These are phyloP conservation scores for Megaceryle torquata DNA, from an alignment of 2,113 vertebrate genomes.

Conservation along the genomic window DNA sequence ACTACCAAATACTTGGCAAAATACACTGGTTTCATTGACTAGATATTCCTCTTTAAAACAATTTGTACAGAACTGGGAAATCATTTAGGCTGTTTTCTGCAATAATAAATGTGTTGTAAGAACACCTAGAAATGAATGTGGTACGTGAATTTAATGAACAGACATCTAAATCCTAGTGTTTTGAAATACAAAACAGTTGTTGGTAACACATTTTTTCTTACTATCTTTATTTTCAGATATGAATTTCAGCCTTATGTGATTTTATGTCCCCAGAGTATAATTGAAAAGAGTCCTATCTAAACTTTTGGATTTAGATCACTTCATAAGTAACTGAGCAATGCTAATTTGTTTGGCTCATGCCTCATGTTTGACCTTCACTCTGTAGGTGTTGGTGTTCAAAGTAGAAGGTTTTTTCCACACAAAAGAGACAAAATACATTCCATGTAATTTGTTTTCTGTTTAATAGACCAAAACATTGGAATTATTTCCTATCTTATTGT, in stretches of 20 bases:
- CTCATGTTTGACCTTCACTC: not conserved
- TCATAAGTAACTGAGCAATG: not conserved
- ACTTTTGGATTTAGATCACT: not conserved
- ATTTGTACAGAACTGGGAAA: not conserved
- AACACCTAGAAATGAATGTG: not conserved
- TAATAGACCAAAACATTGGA: not conserved
- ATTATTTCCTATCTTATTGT: not conserved
- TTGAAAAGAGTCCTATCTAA: not conserved
- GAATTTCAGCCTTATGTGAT: not conserved
- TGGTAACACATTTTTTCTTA: not conserved
- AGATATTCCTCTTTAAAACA: not conserved
- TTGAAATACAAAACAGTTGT: not conserved
- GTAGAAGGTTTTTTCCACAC: not conserved
- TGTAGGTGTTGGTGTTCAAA: not conserved
- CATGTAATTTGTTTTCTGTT: not conserved
- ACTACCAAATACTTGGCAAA: not conserved
- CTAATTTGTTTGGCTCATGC: not conserved
- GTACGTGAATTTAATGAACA: not conserved
- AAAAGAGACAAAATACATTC: not conserved
- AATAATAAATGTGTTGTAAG: not conserved
- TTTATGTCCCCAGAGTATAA: not conserved
- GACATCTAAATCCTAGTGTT: not conserved
- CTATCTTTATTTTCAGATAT: not conserved
- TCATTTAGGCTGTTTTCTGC: not conserved
- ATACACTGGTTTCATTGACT: not conserved